Base-by-base conservation (phyloP, 2,113 vertebrate species). In the Hypomesus transpacificus region DNA sequence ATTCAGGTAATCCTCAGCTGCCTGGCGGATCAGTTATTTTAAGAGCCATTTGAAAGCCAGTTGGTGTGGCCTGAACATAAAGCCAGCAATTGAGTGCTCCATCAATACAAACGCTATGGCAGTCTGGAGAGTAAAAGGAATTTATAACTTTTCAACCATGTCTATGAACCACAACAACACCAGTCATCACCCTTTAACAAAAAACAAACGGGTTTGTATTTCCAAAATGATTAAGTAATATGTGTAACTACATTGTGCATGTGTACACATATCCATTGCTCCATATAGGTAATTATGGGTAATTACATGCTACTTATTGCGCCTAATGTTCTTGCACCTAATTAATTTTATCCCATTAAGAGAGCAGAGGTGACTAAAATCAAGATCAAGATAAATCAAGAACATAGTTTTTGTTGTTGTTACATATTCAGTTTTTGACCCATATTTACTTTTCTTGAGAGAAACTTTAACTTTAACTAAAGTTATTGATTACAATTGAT, bases 1-100 rank as follows among this genome's bases (percentile, higher is more conserved):
- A 69, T 80, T 82, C 78, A 84, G 78, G 66, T 86, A 78, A 91
- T 87, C 87, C 80, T 78, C 82, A 76, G 80, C 77, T 87, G 76
- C 71, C 69, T 70, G 77, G 67, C 14, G n/a, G 80, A 79, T 72
- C 66, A 82, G 79, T 81, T 87, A 85, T 87, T 87, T 84, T 83
- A 80, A 80, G 76, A 72, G 68, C 71, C 71, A 67, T 70, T 80
- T 75, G 31, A 79, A 75, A 80, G 74, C 75, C 78, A 86, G 80
- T 82, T 84, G 85, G 80, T 75, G 67, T 28, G 74, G 60, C 53
- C 69, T 39, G 70, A 65, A 78, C 51, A 63, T 80, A 59, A 71
- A 78, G 58, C 50, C 64, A 75, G 17, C 64, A 50, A 68, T 8
- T 66, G 69, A 60, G 11, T 60, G 21, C 9, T 31, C 5, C 39